These are phyloP conservation scores for Rhingia rostrata DNA, from an alignment of 2,888 invertebrate species.

Conservation along the genomic window DNA sequence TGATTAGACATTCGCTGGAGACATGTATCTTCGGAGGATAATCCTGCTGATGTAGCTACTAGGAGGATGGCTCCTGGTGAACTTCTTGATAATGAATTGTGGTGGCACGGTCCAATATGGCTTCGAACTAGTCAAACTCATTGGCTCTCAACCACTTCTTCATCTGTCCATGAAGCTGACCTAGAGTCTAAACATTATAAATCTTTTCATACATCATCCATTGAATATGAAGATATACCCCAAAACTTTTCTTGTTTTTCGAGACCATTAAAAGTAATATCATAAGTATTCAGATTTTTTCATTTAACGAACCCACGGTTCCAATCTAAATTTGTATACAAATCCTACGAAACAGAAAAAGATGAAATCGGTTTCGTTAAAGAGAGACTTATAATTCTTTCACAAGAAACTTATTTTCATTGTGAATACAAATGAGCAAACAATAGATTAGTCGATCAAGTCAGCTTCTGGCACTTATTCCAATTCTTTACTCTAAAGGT, in stretches of 20 bases:
- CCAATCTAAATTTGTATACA: not conserved
- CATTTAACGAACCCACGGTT: constrained; percentile 1
- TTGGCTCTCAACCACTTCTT: not conserved
- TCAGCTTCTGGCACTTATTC: constrained; percentile 45
- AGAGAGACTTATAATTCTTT: constrained; percentile 10
- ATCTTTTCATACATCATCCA: not conserved
- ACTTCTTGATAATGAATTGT: constrained; percentile 2
- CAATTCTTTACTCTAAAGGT: constrained; percentile 27
- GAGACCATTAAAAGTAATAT: constrained; percentile 37
- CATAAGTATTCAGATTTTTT: constrained; percentile 49
- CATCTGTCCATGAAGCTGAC: not conserved
- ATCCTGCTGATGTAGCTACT: constrained; percentile 65
- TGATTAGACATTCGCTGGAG: no score
- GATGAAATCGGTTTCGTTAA: no score
- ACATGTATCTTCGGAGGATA: no score
- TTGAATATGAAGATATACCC: not conserved
- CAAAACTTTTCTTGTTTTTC: constrained; percentile 20
- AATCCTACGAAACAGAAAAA: not conserved
- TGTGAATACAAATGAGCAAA: constrained; percentile 1
- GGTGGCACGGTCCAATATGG: constrained; percentile 46
- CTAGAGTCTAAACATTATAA: constrained; percentile 31
- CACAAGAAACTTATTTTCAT: constrained; percentile 9
- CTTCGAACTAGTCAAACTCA: constrained; percentile 4
- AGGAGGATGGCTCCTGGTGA: constrained; percentile 50
- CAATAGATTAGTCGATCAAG: constrained; percentile 18